These are phyloP conservation scores for Alcis repandata DNA, from an alignment of 2,888 invertebrate species.

Conservation along the genomic window DNA sequence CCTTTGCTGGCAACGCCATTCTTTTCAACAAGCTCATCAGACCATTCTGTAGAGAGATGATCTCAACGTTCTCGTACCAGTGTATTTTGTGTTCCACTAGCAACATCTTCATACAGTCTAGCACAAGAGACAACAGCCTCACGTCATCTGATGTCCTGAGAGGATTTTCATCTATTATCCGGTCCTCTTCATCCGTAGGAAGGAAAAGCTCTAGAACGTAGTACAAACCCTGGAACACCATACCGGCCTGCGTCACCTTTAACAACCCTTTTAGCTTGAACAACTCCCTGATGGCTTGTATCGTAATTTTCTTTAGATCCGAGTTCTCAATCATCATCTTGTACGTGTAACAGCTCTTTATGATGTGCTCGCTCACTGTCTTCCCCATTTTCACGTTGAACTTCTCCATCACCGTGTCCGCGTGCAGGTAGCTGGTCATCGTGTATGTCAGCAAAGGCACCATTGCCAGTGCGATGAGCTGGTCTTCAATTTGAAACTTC, in stretches of 20 bases:
- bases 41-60: constrained; percentile 55
- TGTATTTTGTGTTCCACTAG: constrained; percentile 59
- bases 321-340: constrained; percentile 42
- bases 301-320: constrained; percentile 45
- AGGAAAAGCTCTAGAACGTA: constrained; percentile 56
- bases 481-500: constrained; percentile 53
- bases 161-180: constrained; percentile 48
- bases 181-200: constrained; percentile 46
- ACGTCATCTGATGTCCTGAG: constrained; percentile 52
- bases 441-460: constrained; percentile 51
- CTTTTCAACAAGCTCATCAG: constrained; percentile 57
- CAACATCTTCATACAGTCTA: constrained; percentile 57
- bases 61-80: constrained; percentile 62
- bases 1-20: constrained; percentile 53
- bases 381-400: constrained; percentile 46
- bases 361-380: constrained; percentile 53
- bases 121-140: constrained; percentile 49
- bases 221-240: constrained; percentile 57
- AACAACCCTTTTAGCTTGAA: constrained; percentile 54
- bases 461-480: constrained; percentile 52
- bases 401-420: constrained; percentile 43
- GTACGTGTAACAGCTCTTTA: constrained; percentile 48
- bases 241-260: constrained; percentile 55
- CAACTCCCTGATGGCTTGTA: constrained; percentile 50
- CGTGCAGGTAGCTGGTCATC: constrained; percentile 19